Evolutionary conservation across 2,797 vertebrate genomes (phyloP), one percentile per base, ranked within the genome.

Genomic region (Loris lydekkerianus): DNA sequence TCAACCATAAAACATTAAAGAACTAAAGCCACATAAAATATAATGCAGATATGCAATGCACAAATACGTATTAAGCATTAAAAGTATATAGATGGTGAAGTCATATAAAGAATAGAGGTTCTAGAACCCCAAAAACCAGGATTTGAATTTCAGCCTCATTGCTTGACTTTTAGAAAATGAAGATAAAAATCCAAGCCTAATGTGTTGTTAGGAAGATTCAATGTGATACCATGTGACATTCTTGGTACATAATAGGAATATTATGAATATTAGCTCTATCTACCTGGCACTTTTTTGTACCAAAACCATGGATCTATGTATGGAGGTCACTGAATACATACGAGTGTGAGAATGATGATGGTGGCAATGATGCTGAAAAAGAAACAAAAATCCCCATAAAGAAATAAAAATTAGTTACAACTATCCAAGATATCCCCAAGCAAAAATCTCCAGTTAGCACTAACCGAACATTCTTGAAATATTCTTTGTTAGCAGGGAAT

Each of bases 361-460:
- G 13, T 94, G 25, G 10, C 8, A 11, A 49, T 43, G 43, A 89
- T 31, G 37, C 7, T 81, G 34, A 92, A 17, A 65, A 3, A 43
- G 37, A 94, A 94, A 61, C 23, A 31, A 86, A 60, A 96, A 96
- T 70, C 5, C 78, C 0, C 60, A 17, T 78, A 95, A 94, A 72
- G 7, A 0, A 65, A 91, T 60, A 86, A 67, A 40, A 90, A 18
- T 78, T 9, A 17, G 5, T 34, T 78, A 20, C 37, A 81, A 93
- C 93, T 90, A 94, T 11, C 70, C 40, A 94, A 76, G 67, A 77
- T 40, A 87, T 18, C 27, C 73, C 72, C 29, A 53, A 86, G 46
- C 69, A 75, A 67, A 92, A 76, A 56, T 80, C 37, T 89, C 72
- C 18, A 81, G 53, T 82, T 82, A 86, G 4, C 91, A n/a, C 5